Percentiles rank a stretch among this genome's conserved stretches.
Evolutionary conservation across 2,797 vertebrate genomes (phyloP).

Genomic region (Pteronotus mesoamericanus): DNA sequence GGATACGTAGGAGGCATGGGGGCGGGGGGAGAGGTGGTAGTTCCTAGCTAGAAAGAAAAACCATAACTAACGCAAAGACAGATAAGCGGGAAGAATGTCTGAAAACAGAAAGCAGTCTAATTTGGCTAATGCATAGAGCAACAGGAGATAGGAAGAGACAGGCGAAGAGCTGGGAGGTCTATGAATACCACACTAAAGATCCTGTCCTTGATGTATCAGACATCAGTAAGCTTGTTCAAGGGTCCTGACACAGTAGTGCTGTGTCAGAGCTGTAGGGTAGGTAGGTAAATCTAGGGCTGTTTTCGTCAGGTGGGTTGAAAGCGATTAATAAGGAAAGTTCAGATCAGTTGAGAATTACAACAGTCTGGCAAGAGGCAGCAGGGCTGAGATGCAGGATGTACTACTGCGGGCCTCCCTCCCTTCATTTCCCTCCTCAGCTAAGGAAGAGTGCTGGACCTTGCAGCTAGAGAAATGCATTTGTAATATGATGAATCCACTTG

Average conservation of each 20-base stretch:
- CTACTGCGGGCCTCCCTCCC: neutral
- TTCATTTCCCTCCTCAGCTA: neutral
- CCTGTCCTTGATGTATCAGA: neutral
- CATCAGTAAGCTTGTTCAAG: neutral
- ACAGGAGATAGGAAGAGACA: neutral
- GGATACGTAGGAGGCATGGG: neutral
- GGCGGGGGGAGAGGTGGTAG: neutral
- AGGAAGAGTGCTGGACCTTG: neutral
- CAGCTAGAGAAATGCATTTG: neutral
- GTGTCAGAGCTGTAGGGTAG: neutral
- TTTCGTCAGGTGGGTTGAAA: neutral
- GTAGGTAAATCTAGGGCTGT: neutral
- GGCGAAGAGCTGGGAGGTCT: neutral
- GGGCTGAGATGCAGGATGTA: neutral
- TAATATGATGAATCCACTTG: neutral
- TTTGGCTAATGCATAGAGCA: neutral
- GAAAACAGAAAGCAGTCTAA: neutral
- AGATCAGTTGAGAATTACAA: neutral
- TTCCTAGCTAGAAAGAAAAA: neutral
- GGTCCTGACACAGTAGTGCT: neutral
- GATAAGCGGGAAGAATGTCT: neutral
- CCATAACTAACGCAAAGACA: neutral
- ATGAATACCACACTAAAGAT: neutral
- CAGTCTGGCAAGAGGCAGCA: neutral
- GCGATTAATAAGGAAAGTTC: neutral